Evolutionary conservation across 2,113 vertebrate genomes (phyloP).

Genomic region (Centropus unirufus): DNA sequence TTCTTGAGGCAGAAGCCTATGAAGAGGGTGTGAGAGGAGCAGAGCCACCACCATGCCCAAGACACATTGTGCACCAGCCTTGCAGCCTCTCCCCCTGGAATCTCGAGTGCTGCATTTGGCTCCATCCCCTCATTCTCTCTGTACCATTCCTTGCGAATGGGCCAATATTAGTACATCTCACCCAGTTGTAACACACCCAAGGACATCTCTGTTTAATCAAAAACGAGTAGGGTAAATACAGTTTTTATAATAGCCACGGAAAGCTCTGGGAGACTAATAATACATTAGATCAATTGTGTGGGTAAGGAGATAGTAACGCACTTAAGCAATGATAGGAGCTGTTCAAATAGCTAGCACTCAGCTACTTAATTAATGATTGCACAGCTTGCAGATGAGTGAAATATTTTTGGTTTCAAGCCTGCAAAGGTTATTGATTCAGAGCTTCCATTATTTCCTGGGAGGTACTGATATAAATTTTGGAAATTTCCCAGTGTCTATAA

Average conservation of each 20-base stretch:
- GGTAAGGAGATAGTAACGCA: neutral
- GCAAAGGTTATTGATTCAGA: slow-evolving; percentile 48
- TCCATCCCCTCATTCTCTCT: neutral
- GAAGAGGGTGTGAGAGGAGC: neutral
- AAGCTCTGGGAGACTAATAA: slow-evolving; percentile 25
- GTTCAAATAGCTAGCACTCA: slow-evolving; percentile 12
- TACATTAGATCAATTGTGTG: neutral
- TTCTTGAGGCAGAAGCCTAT: neutral
- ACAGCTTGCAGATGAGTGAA: slow-evolving; percentile 43
- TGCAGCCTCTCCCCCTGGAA: neutral
- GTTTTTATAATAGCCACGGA: neutral
- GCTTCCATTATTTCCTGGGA: slow-evolving; percentile 47
- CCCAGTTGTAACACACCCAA: neutral
- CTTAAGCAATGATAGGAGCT: neutral
- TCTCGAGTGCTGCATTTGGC: rapidly evolving
- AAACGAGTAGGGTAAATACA: slow-evolving; percentile 19
- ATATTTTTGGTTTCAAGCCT: neutral
- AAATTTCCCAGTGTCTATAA: slow-evolving; percentile 1
- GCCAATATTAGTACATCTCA: neutral
- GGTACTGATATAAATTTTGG: neutral
- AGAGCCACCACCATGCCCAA: neutral
- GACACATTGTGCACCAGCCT: neutral
- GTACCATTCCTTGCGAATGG: neutral
- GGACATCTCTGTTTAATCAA: slow-evolving; percentile 16
- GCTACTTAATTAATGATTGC: slow-evolving; percentile 44